A percentile compares a stretch with the other conserved stretches of the same genome.
Evolutionary conservation across 2,888 invertebrate species (phyloP).

Genomic region (Bombylius major): DNA sequence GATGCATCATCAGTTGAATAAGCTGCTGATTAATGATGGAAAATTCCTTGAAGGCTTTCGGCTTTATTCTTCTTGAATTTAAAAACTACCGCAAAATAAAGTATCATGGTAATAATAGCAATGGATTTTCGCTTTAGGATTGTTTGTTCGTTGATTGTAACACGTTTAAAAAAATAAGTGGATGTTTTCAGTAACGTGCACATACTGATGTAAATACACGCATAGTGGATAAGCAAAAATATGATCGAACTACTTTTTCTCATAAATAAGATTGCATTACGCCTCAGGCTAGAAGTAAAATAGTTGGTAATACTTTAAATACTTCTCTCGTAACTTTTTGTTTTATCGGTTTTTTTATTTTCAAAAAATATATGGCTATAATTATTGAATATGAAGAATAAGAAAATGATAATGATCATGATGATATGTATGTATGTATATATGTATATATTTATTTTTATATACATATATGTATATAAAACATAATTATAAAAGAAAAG

Average conservation of each 20-base stretch:
- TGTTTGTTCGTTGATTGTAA: too few species aligned
- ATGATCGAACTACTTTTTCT: not conserved
- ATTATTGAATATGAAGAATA: not conserved
- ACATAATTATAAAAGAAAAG: not conserved
- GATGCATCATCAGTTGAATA: constrained; percentile 7
- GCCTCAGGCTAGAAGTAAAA: constrained; percentile 6
- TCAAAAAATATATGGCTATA: not conserved
- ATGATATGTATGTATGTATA: not conserved
- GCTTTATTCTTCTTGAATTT: not conserved
- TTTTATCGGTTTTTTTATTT: not conserved
- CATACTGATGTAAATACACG: not conserved
- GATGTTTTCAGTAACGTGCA: too few species aligned
- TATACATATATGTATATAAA: not conserved
- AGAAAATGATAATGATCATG: not conserved
- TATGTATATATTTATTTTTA: too few species aligned
- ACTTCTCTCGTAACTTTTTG: not conserved
- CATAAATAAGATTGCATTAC: not conserved
- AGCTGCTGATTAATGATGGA: constrained; percentile 8
- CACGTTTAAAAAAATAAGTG: too few species aligned
- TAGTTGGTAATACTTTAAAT: constrained; percentile 6
- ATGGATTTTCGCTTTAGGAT: not conserved
- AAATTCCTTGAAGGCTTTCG: constrained; percentile 5
- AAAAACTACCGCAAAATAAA: not conserved
- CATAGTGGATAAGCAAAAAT: not conserved
- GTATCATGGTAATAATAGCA: not conserved